Percentiles rank a stretch among this genome's conserved stretches.
These are phyloP conservation scores for Panagrolaimus sp. DNA, from an alignment of 1,140 invertebrate species.

Conservation along the genomic window DNA sequence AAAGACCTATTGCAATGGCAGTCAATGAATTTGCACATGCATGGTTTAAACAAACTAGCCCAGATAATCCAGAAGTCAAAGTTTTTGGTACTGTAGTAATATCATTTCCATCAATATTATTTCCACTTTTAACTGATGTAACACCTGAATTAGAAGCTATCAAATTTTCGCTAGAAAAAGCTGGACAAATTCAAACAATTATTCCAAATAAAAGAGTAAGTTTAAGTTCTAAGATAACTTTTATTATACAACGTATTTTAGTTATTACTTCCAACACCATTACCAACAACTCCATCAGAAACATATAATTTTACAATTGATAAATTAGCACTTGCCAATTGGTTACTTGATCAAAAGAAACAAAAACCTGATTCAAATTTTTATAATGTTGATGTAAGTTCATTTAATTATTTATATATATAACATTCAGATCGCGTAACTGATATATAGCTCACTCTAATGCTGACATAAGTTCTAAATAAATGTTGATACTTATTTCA, in stretches of 20 bases:
- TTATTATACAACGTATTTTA: not conserved
- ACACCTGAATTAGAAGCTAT: conserved; percentile 34
- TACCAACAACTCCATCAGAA: conserved; percentile 19
- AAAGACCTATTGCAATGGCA: conserved; percentile 48
- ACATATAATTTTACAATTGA: conserved; percentile 40
- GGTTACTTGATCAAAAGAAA: conserved; percentile 41
- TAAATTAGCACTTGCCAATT: conserved; percentile 38
- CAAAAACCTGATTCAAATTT: conserved; percentile 37
- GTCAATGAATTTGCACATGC: conserved; percentile 51
- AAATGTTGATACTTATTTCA: too few species aligned
- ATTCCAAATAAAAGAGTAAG: conserved; percentile 44
- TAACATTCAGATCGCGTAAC: too few species aligned
- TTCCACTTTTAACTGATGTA: conserved; percentile 34
- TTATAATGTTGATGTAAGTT: conserved; percentile 47
- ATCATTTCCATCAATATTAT: conserved; percentile 39
- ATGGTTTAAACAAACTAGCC: conserved; percentile 39
- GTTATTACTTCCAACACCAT: conserved; percentile 24
- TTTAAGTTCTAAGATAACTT: not conserved
- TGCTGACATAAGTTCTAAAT: too few species aligned
- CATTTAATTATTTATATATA: too few species aligned
- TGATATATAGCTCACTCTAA: too few species aligned
- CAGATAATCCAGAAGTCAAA: conserved; percentile 20
- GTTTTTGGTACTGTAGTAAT: conserved; percentile 51
- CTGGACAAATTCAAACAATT: conserved; percentile 36
- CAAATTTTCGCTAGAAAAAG: conserved; percentile 35